These are phyloP conservation scores for Tokudaia tokunoshimensis DNA, from an alignment of 2,797 vertebrate genomes.

Conservation along the genomic window DNA sequence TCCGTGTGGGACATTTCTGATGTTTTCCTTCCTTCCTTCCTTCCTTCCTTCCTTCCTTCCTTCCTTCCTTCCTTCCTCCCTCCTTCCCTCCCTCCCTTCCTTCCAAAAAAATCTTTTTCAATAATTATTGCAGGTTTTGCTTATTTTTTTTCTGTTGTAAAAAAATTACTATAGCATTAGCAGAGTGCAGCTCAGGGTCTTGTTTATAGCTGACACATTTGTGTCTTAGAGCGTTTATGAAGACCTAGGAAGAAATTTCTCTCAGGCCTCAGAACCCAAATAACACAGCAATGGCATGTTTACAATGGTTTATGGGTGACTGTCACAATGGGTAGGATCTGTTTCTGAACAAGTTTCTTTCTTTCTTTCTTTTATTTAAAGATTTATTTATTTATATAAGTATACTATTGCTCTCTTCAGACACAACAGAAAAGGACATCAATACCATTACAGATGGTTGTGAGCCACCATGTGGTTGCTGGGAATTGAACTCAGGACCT, in stretches of 20 bases:
- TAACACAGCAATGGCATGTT: constrained; percentile 25
- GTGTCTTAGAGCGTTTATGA: constrained; percentile 25
- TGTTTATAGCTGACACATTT: not conserved
- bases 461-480: too few relatives aligned
- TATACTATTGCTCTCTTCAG: too few relatives aligned
- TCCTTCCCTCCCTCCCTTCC: too few relatives aligned
- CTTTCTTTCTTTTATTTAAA: too few relatives aligned
- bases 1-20: constrained; percentile 40
- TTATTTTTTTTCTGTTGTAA: not conserved
- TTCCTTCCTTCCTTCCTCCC: too few relatives aligned
- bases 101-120: not conserved
- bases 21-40: not conserved
- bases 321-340: not conserved
- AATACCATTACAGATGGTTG: too few relatives aligned
- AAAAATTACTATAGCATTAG: constrained; percentile 14
- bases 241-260: constrained; percentile 37
- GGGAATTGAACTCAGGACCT: too few relatives aligned
- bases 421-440: too few relatives aligned
- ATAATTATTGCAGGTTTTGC: not conserved
- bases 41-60: too few relatives aligned
- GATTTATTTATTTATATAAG: too few relatives aligned
- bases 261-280: not conserved
- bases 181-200: not conserved
- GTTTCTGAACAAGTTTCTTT: not conserved
- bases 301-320: not conserved